Evolutionary conservation across 35 echinoderm and acorn worm species (phyloP), one percentile per base, ranked within the genome.

Genomic region (Diadema setosum): DNA sequence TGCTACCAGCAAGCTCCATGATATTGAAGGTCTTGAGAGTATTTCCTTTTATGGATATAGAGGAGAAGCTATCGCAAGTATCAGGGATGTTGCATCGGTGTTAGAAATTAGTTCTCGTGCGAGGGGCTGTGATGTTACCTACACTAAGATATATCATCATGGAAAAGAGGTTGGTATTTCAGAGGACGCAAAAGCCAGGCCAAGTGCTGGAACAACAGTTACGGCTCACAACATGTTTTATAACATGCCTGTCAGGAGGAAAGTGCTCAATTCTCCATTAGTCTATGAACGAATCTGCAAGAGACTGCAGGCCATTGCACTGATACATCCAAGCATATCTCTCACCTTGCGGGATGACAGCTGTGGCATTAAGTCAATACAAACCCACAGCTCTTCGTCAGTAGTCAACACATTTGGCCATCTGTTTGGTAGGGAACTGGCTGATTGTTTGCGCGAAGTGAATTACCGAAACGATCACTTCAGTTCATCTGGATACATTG

Each of bases 1-100:
- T 57, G 70, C 86, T 25, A 99, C 96, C 18, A 99, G 96, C 44
- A 99, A 99, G 76, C 95, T 92, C 80, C 85, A 92, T 87, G 45
- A 84, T 34, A 29, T 94, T 32, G 55, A 88, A 75, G 96, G 95
- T 35, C 83, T 94, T 42, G 82, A 95, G 12, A 86, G 83, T 18
- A 48, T 95, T 35, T 46, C 65, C 37, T 61, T 75, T 40, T 95
- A 91, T 94, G 96, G 96, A 15, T 99, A 86, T 61, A 87, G 96
- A 82, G 96, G 96, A n/a, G 96, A 99, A 58, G 90, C 93, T 42
- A 58, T 99, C 43, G 89, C 96, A 26, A 99, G 93, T 87, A 87
- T 99, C 8, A 80, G 43, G 48, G 82, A 92, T 39, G 70, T 99
- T 69, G 85, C 96, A 16, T 83, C 87, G 48, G 90, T 98, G n/a